These are phyloP conservation scores for Bombycilla garrulus DNA, from an alignment of 2,113 vertebrate genomes.

Conservation along the genomic window DNA sequence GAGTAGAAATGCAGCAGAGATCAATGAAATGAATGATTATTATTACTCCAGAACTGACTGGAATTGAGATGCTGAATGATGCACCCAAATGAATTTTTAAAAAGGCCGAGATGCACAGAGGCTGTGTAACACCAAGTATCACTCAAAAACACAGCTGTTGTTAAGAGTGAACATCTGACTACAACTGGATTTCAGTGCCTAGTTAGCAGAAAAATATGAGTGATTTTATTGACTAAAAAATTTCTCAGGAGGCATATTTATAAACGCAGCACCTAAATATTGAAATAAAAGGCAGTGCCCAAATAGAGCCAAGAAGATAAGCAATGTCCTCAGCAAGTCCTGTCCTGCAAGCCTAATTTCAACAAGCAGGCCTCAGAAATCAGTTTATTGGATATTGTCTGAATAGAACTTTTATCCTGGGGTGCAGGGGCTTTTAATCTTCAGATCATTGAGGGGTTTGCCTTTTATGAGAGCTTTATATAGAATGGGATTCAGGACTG, in stretches of 20 bases:
- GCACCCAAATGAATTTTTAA: neutral
- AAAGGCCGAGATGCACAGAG: neutral
- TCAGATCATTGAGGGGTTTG: neutral
- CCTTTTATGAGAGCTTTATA: neutral
- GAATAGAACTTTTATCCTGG: neutral
- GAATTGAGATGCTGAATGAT: constrained; percentile 3
- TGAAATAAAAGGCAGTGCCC: neutral
- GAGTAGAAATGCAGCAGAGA: neutral
- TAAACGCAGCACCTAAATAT: neutral
- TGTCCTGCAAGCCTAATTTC: neutral
- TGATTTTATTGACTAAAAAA: neutral
- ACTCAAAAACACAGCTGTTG: neutral
- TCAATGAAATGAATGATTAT: neutral
- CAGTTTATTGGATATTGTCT: neutral
- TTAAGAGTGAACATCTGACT: neutral
- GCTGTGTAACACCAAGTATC: neutral
- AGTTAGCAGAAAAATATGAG: neutral
- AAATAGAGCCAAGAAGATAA: neutral
- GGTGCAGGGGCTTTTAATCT: neutral
- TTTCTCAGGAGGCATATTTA: neutral
- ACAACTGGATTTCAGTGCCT: neutral
- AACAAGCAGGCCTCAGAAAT: neutral
- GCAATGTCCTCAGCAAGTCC: neutral
- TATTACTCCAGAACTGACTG: neutral
- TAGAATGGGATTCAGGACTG: neutral